Base-by-base conservation (phyloP, 2,113 vertebrate genomes). In the Kryptolebias marmoratus region DNA sequence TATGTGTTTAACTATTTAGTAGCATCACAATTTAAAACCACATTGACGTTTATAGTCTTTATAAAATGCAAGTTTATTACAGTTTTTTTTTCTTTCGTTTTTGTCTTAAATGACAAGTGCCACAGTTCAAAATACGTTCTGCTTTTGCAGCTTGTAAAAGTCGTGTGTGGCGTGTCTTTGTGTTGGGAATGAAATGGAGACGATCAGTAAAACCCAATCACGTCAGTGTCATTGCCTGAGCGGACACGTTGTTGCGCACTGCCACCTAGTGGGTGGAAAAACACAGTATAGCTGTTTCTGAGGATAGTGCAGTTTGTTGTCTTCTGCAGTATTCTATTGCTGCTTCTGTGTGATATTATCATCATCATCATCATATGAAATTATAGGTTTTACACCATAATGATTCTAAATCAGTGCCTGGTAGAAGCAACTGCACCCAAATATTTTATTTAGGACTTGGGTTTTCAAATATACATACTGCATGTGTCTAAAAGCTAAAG, bases 241-340 rank as follows among this genome's bases (percentile, higher is more conserved):
- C 57, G 4, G 62, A 68, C 27, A n/a, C 61, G 16, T 78, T 70
- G 61, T 73, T 74, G 47, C 28, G 80, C 49, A 75, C 11, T 30
- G 69, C 83, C 91, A 86, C 30, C 89, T 87, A 77, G 86, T 81
- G 91, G 63, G 22, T 22, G 22, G 22, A 22, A 22, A 39, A 11
- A 2, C 3, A 1, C 2, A 18, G 2, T 3, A 30, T 44, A 28
- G 6, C 31, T n/a, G 44, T 59, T 48, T 49, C 50, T 27, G 50
- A 27, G n/a, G 2, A 22, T 27, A 2, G 18, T 27, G 10, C 16
- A 11, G n/a, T 53, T 27, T 53, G 3, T 10, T 9, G 10, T 48
- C 13, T 48, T 48, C 12, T 12, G 3, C 2, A 14, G 32, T 36
- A 36, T 36, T 4, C 22, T 22, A 22, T 22, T 22, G 22, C 22